Evolutionary conservation across 2,113 vertebrate genomes (phyloP), one percentile per base, ranked within the genome.

Genomic region (Struthio camelus): DNA sequence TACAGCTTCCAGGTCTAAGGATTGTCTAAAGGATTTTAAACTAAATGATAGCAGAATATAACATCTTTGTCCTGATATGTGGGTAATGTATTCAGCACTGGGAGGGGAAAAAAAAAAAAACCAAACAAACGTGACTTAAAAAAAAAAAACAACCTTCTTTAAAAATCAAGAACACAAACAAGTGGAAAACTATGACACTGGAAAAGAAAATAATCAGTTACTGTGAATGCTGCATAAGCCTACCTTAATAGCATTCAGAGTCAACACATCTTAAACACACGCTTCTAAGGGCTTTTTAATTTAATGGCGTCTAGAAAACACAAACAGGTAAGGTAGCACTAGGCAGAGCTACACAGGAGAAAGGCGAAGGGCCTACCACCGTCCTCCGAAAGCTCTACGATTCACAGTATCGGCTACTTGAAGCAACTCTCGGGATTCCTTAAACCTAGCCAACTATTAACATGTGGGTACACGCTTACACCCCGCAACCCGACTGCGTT

Each of bases 321-420:
- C 83, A 30, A 93, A 70, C 24, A 10, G 81, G 81, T 2, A 18
- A 18, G 92, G 85, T 4, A 91, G 89, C 87, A 93, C 79, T 86
- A 62, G 0, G 80, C 89, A 92, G 90, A 56, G 80, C 87, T 88
- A 89, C 87, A 32, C 25, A 0, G 87, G 67, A 82, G 82, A 78
- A 81, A 40, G 87, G 91, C 1, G 3, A 94, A 86, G 32, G 91
- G 93, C 94, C 79, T 95, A 72, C 20, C 96, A 90, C 96, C 71
- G 92, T 88, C 97, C 97, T 97, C 97, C 58, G 93, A 93, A 92
- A 85, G 96, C 92, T 97, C 95, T 92, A 95, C 80, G 95, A 97
- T 97, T 98, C 98, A 98, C 98, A 98, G 97, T 98, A 97, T 97
- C 71, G 97, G 97, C 88, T 59, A 94, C 80, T 92, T 23, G 95